Percentiles rank a stretch among this genome's conserved stretches.
Evolutionary conservation across 2,797 vertebrate species (phyloP).

Genomic region (Odontamblyopus rebecca): DNA sequence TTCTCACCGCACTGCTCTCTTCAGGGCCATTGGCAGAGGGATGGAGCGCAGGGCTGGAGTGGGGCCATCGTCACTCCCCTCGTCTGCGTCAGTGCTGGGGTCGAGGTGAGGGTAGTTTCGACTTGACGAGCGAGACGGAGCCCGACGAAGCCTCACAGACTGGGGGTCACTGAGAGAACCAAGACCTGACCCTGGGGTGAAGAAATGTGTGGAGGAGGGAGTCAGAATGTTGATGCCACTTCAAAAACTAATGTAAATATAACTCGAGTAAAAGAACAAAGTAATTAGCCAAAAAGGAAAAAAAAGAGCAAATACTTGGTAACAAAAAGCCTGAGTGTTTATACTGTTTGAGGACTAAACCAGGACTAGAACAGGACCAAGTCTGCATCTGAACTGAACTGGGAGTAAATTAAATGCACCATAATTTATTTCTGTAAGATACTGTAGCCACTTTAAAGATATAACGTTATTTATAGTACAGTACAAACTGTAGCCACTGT

Average conservation of each 20-base stretch:
- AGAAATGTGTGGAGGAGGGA: background rate
- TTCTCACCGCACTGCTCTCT: conserved; percentile 71
- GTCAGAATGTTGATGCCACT: background rate
- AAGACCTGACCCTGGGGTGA: conserved; percentile 15
- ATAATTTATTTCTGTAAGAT: background rate
- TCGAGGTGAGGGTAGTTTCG: conserved; percentile 58
- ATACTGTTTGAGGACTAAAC: too few species aligned
- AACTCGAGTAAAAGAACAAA: too few species aligned
- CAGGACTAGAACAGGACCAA: too few species aligned
- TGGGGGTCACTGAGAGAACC: conserved; percentile 39
- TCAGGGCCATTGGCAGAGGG: conserved; percentile 72
- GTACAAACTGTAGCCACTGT: too few species aligned
- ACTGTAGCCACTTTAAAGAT: too few species aligned
- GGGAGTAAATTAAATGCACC: background rate
- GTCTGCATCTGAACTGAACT: background rate
- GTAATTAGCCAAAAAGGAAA: background rate
- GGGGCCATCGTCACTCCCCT: conserved; percentile 13
- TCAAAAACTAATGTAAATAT: background rate
- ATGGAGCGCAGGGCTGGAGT: conserved; percentile 56
- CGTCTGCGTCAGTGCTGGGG: conserved; percentile 40
- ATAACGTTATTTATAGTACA: too few species aligned
- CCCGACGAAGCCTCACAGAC: conserved; percentile 51
- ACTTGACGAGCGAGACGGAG: conserved; percentile 31
- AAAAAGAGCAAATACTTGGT: too few species aligned
- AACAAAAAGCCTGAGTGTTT: background rate